Evolutionary conservation across 2,797 vertebrate species (phyloP), one percentile per base, ranked within the genome.

Genomic region (Cyprinodon diabolis): DNA sequence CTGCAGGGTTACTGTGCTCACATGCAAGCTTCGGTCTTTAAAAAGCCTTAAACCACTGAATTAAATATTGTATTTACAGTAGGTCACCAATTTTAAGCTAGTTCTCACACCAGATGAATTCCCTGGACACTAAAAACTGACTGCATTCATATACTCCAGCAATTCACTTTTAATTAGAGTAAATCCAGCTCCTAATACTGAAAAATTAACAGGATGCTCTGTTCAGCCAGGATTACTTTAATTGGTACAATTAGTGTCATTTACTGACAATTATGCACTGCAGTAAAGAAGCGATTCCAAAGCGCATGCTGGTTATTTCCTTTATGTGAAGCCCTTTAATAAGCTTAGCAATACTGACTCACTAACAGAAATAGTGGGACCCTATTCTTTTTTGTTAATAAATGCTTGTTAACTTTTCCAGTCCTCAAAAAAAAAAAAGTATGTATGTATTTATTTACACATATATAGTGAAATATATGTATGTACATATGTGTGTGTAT

Each of bases 171-270:
- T 97, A 97, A 98, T 98, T 97, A 97, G 96, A 95, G 95, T 95
- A 95, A 95, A 96, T 95, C 94, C 95, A 96, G 95, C 96, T 92
- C 95, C 95, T 96, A 96, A 95, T 95, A 95, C 91, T 94, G 94
- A 95, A 96, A 97, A 96, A 97, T 98, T 97, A 97, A 97, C 95
- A 98, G 97, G 97, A 98, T 95, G 96, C 96, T 96, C 95, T 96
- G 95, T 96, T 97, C 96, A 96, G 96, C 97, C 95, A 96, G 95
- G 96, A 97, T 97, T 97, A 96, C 96, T 98, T 97, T 98, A 98
- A 98, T 97, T 98, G 96, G 95, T 91, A 96, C 97, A 98, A 97
- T 98, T 98, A 98, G 97, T 98, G 96, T 97, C 97, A 98, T 98
- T 98, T 97, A 94, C 94, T 96, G 93, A 95, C 96, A 98, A 98